These are phyloP conservation scores for Ciconia boyciana DNA, from an alignment of 2,113 vertebrate species.

Conservation along the genomic window DNA sequence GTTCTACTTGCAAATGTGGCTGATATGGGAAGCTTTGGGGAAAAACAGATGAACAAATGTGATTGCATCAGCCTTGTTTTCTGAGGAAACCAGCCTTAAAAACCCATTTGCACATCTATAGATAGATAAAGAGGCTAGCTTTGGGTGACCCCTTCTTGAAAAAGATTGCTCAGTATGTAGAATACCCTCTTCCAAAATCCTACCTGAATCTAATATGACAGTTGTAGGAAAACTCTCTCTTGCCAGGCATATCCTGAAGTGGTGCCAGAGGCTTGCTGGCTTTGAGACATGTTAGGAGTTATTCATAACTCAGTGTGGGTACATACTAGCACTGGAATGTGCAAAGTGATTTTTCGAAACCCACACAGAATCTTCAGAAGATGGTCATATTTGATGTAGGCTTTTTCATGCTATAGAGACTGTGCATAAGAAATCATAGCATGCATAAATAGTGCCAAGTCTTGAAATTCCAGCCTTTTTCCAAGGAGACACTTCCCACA, in stretches of 20 bases:
- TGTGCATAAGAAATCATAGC: slow-evolving; percentile 47
- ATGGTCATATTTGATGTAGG: slow-evolving; percentile 61
- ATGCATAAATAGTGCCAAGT: slow-evolving; percentile 42
- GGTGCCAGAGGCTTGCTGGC: slow-evolving; percentile 37
- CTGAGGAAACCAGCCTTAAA: background rate
- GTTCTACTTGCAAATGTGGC: slow-evolving; percentile 1
- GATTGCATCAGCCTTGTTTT: background rate
- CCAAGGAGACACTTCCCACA: background rate
- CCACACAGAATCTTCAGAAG: slow-evolving; percentile 63
- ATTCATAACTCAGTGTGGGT: slow-evolving; percentile 62
- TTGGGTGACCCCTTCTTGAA: background rate
- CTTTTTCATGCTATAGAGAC: slow-evolving; percentile 42
- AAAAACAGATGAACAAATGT: slow-evolving; percentile 14
- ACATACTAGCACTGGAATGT: slow-evolving; percentile 43
- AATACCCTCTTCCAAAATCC: background rate
- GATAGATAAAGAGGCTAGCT: background rate
- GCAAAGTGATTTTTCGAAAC: slow-evolving; percentile 46
- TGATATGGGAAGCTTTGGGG: background rate
- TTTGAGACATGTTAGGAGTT: slow-evolving; percentile 45
- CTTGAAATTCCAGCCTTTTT: slow-evolving; percentile 38
- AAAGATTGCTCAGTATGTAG: background rate
- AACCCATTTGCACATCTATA: background rate
- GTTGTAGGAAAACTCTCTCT: slow-evolving; percentile 5
- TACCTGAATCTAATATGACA: background rate
- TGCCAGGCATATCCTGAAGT: slow-evolving; percentile 37